Evolutionary conservation across 2,888 invertebrate genomes (phyloP), one percentile per base, ranked within the genome.

Genomic region (Megalurothrips usitatus): DNA sequence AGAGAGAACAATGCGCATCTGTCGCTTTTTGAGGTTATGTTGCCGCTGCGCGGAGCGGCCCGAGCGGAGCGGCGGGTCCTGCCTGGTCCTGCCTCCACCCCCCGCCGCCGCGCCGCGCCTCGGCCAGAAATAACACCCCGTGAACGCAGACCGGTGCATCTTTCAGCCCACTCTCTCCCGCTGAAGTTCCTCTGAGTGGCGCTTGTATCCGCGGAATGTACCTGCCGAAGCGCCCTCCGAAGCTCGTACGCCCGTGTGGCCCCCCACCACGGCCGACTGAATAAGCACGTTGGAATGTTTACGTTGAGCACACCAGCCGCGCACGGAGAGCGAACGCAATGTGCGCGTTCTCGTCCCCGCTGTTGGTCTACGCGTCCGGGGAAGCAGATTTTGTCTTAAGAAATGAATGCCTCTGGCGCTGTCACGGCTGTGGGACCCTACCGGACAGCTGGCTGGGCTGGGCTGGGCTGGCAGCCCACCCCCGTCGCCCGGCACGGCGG

Each of bases 11-110:
- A 75, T 26, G 68, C n/a, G 26, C 68, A 75, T 26, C 68, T 75
- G 68, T 75, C 68, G 68, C 68, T 3, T 75, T 75, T 75, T 23
- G 68, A 75, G 68, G 68, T 75, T 75, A 75, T 75, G 68, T 75
- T 75, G 23, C 26, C 68, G 26, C 68, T n/a, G 23, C 23, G 68
- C 23, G 12, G 68, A 10, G 68, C 68, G 23, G 68, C 11, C 14
- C 6, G 52, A 10, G 14, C 68, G 52, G 52, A 0, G 58, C 58
- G 17, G 58, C 58, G 11, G 14, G 19, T 58, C 52, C 58, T 58
- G 58, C 6, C 58, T 14, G 19, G 0, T n/a, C n/a, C n/a, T n/a
- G n/a, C 19, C 68, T 26, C 17, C 68, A 26, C 68, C 23, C 68
- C 68, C 11, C 68, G 26, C 68, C 0, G 68, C 68, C 9, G 23